Evolutionary conservation across 23 tunicate genomes (phyloP).

Genomic region (Diplosoma virens): DNA sequence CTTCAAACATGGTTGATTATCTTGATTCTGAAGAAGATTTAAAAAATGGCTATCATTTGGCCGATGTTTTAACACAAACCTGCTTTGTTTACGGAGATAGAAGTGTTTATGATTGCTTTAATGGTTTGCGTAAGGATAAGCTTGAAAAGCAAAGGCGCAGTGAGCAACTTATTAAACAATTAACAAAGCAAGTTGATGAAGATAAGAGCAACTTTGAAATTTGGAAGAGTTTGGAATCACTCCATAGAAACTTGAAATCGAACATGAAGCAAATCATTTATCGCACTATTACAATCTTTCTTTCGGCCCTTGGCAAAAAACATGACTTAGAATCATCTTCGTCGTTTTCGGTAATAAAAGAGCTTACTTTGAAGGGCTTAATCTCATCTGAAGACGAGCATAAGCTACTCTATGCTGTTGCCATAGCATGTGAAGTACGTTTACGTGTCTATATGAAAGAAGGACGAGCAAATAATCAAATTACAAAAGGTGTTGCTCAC

Average conservation of each 20-base stretch:
- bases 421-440: slow-evolving; percentile 29
- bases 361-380: not conserved
- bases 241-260: not conserved
- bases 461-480: not conserved
- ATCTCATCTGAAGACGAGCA: not conserved
- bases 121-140: not conserved
- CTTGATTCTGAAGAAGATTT: slow-evolving; percentile 16
- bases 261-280: not conserved
- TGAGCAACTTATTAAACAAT: not conserved
- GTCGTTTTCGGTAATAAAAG: not conserved
- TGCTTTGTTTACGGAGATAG: slow-evolving; percentile 49
- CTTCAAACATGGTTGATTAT: slow-evolving; percentile 28
- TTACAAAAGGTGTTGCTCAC: not conserved
- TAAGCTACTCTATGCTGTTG: slow-evolving; percentile 13
- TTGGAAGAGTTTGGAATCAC: not conserved
- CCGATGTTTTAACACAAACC: slow-evolving; percentile 42
- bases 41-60: slow-evolving; percentile 33
- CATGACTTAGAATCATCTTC: not conserved
- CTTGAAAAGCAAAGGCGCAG: not conserved
- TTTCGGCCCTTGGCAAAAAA: slow-evolving; percentile 7
- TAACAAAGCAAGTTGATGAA: slow-evolving; percentile 2
- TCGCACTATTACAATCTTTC: not conserved
- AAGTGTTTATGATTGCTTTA: slow-evolving; percentile 14
- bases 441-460: not conserved
- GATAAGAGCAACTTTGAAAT: not conserved